A percentile compares a stretch with the other conserved stretches of the same genome.
Evolutionary conservation across 2,888 invertebrate genomes (phyloP).

Genomic region (Polyommatus iphigenia): DNA sequence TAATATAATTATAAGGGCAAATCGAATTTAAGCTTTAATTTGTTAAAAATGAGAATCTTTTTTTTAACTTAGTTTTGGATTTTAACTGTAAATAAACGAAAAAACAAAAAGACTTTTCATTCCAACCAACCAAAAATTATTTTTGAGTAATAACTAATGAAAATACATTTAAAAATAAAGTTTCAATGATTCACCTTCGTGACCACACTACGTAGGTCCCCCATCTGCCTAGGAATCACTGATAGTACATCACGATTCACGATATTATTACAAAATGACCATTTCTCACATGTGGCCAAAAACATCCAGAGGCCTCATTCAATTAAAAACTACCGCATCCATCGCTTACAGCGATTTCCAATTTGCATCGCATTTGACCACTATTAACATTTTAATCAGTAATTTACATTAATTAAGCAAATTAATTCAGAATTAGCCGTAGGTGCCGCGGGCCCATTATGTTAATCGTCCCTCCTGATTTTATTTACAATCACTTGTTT

Average conservation of each 20-base stretch:
- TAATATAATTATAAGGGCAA: background rate
- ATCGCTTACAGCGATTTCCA: slow-evolving; percentile 33
- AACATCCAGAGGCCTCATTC: background rate
- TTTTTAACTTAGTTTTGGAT: too few relatives aligned
- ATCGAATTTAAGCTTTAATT: too few relatives aligned
- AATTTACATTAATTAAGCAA: slow-evolving; percentile 47
- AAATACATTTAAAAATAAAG: too few relatives aligned
- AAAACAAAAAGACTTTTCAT: too few relatives aligned
- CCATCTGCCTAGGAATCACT: too few relatives aligned
- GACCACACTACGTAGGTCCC: too few relatives aligned
- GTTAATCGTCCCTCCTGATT: slow-evolving; percentile 41
- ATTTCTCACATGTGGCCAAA: background rate
- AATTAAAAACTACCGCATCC: slow-evolving; percentile 34
- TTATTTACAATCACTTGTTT: slow-evolving; percentile 36
- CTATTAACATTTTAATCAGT: slow-evolving; percentile 58
- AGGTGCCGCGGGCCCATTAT: slow-evolving; percentile 42
- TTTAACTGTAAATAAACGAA: too few relatives aligned
- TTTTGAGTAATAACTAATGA: too few relatives aligned
- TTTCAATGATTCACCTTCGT: too few relatives aligned
- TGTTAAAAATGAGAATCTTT: too few relatives aligned
- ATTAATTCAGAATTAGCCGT: slow-evolving; percentile 51
- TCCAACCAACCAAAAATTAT: too few relatives aligned
- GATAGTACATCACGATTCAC: background rate
- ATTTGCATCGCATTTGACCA: slow-evolving; percentile 43
- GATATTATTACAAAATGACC: background rate